These are phyloP conservation scores for Ceyx melanurus DNA, from an alignment of 2,113 vertebrate species.

Conservation along the genomic window DNA sequence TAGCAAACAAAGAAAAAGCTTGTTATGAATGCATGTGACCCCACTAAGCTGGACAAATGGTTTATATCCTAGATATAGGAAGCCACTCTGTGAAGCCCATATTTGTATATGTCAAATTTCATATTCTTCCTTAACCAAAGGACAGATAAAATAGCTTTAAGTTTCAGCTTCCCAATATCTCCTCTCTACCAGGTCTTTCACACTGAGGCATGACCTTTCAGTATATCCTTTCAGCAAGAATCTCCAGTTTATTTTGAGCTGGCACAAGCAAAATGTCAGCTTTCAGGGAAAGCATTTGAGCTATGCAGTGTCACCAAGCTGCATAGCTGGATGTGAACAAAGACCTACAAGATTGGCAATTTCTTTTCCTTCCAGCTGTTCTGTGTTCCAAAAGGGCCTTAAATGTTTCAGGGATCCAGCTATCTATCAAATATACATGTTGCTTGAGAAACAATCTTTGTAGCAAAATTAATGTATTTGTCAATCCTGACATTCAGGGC, in stretches of 20 bases:
- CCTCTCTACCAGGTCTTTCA: not conserved
- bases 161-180: not conserved
- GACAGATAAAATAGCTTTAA: not conserved
- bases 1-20: not conserved
- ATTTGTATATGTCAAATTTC: not conserved
- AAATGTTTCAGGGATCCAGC: not conserved
- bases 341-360: not conserved
- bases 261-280: not conserved
- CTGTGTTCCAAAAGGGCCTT: not conserved
- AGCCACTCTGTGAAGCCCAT: not conserved
- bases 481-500: not conserved
- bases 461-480: not conserved
- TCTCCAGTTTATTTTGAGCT: not conserved
- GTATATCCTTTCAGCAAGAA: not conserved
- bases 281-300: not conserved
- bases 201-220: not conserved
- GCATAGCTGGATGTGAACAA: not conserved
- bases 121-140: not conserved
- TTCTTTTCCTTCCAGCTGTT: not conserved
- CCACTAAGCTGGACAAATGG: not conserved
- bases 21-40: not conserved
- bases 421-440: not conserved
- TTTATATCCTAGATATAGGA: not conserved
- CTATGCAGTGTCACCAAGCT: not conserved
- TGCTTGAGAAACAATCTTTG: not conserved